phyloP scores from a whole-genome alignment of 2,113 vertebrate genomes.

The Xerus inauris region DNA sequence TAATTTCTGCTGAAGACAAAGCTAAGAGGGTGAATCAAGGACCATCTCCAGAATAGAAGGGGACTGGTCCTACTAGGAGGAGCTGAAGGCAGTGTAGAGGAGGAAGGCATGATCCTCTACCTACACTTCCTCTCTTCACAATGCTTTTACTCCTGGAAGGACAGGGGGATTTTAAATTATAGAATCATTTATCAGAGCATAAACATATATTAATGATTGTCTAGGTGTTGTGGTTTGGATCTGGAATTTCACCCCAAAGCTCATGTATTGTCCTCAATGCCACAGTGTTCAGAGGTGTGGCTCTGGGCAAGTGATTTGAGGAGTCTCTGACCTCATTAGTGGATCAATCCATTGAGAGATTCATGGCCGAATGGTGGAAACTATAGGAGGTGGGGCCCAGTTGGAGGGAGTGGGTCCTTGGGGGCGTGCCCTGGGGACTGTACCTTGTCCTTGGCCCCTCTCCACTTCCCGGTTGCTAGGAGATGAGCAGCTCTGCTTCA shows the following conservation, averaged over 20 bases:
- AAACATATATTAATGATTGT: not conserved
- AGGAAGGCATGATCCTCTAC: not conserved
- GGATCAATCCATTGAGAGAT: not conserved
- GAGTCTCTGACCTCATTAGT: not conserved
- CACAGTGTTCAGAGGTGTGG: not conserved
- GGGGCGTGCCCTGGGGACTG: not conserved
- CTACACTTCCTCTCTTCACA: not conserved
- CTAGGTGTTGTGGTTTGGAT: not conserved
- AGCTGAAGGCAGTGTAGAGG: not conserved
- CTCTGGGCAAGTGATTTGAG: not conserved
- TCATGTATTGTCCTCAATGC: not conserved
- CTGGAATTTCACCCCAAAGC: not conserved
- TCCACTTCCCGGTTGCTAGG: not conserved
- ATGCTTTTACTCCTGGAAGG: not conserved
- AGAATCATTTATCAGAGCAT: not conserved
- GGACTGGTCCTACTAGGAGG: not conserved
- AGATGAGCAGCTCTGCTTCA: not conserved
- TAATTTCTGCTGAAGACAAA: conserved; percentile 55
- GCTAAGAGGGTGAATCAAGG: not conserved
- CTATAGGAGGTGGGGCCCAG: not conserved
- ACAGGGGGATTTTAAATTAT: not conserved
- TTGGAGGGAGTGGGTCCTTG: not conserved
- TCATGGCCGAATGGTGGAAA: not conserved
- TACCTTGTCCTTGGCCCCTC: not conserved
- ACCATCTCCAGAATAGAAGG: not conserved